These are phyloP conservation scores for Papilio helenus DNA, from an alignment of 1,140 invertebrate genomes.

Conservation along the genomic window DNA sequence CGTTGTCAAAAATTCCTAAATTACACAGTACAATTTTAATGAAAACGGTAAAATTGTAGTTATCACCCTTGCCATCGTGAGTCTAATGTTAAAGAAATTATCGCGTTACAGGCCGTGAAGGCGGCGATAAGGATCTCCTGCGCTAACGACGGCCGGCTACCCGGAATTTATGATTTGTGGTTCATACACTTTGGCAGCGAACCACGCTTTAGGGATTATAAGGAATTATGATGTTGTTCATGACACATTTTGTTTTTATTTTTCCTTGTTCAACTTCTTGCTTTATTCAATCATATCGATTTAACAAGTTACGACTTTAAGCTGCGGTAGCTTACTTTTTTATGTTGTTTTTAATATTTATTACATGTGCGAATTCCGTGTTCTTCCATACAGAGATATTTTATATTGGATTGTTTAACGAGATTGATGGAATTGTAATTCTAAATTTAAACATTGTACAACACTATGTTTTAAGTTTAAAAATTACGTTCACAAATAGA, in stretches of 20 bases:
- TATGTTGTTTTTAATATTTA: background rate
- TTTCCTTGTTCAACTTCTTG: conserved; percentile 1
- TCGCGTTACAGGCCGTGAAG: conserved; percentile 52
- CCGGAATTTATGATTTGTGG: conserved; percentile 44
- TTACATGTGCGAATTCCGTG: background rate
- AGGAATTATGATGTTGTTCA: conserved; percentile 8
- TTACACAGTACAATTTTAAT: conserved; percentile 9
- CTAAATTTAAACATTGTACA: background rate
- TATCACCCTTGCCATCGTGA: conserved; percentile 39
- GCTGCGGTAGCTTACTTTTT: background rate
- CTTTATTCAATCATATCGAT: conserved; percentile 12
- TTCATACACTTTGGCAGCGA: conserved; percentile 26
- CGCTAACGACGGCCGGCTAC: conserved; percentile 51
- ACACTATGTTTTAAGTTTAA: background rate
- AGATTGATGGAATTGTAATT: background rate
- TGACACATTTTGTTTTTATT: conserved; percentile 11
- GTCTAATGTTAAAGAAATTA: conserved; percentile 54
- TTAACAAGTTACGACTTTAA: conserved; percentile 21
- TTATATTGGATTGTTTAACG: background rate
- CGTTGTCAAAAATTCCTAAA: conserved; percentile 6
- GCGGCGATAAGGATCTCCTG: conserved; percentile 47
- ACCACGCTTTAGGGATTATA: conserved; percentile 29
- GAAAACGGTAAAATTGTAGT: conserved; percentile 41
- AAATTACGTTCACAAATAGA: too few relatives aligned
- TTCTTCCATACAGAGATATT: background rate